Base-by-base conservation (phyloP, 2,113 vertebrate genomes). In the Crotalus tigris region DNA sequence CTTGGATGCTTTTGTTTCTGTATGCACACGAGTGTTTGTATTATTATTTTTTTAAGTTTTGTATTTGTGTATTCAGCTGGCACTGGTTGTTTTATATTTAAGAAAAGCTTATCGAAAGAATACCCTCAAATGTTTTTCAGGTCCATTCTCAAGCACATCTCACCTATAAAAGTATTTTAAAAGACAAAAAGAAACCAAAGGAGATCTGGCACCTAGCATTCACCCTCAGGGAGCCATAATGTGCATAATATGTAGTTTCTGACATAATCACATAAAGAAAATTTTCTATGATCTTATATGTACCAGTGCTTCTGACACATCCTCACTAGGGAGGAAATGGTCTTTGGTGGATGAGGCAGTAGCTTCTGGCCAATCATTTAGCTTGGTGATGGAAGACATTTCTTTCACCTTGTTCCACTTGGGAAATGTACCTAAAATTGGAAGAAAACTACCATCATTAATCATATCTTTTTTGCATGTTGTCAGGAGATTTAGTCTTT, bases 401-500 rank as follows among this genome's bases (percentile, higher is more conserved):
- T 51, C 89, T 95, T 96, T 94, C 57, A 85, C 92, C 93, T 85
- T 61, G 61, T 87, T 81, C 57, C 91, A 89, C 94, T 55, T 91
- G 64, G 85, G 57, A 89, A 93, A 94, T 93, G 81, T 88, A 58
- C 54, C 69, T 94, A 95, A 88, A 75, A 44, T 91, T 90, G 95
- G 87, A 93, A 94, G 91, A 94, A 57, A 85, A 92, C 4, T 88
- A 91, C 90, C 88, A 93, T 69, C 91, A 94, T 95, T 96, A 94
- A 96, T 96, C 90, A 95, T 46, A 86, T 17, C 49, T 95, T 93
- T 89, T 61, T 88, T 94, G 10, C 3, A n/a, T 39, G 55, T 55
- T 93, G 92, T 94, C 91, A 91, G 93, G 93, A 96, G 85, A 95
- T 10, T 53, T 95, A 75, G 91, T 91, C 59, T 95, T 94, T 93